Percentiles rank a stretch among this genome's conserved stretches.
Evolutionary conservation across 2,797 vertebrate genomes (phyloP).

Genomic region (Dendrocincla fuliginosa): DNA sequence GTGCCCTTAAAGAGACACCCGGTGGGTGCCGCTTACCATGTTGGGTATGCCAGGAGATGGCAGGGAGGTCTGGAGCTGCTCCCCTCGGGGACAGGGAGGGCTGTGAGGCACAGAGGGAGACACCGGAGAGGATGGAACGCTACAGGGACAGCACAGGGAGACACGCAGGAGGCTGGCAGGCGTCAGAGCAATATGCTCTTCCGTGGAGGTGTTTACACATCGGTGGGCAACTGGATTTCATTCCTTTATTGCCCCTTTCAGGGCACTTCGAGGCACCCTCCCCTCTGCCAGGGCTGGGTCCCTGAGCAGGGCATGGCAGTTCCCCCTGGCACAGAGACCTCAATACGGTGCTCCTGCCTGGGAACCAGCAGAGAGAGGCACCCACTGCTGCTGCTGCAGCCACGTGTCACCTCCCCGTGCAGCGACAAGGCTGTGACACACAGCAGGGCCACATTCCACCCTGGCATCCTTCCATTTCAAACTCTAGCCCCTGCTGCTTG

Average conservation of each 20-base stretch:
- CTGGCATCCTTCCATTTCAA: not conserved
- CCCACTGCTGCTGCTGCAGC: not conserved
- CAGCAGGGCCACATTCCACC: not conserved
- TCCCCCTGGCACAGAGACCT: not conserved
- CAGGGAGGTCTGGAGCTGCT: not conserved
- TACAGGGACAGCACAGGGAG: not conserved
- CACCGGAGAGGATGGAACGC: accelerated
- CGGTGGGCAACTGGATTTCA: accelerated
- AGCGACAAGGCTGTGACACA: not conserved
- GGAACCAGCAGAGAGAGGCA: not conserved
- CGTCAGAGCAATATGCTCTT: accelerated
- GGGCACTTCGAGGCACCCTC: not conserved
- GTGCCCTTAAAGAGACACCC: not conserved
- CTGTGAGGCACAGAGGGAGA: not conserved
- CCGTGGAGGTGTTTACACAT: accelerated
- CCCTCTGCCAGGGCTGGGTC: not conserved
- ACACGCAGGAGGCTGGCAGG: accelerated
- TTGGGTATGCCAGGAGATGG: not conserved
- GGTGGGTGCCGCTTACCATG: accelerated
- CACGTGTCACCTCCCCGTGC: not conserved
- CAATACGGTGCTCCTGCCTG: not conserved
- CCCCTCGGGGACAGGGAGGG: not conserved
- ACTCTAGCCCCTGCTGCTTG: not conserved
- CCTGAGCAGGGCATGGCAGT: accelerated
- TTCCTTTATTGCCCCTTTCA: not conserved